Base-by-base conservation (phyloP, 1,140 invertebrate genomes). In the Aphaenogaster rudis region DNA sequence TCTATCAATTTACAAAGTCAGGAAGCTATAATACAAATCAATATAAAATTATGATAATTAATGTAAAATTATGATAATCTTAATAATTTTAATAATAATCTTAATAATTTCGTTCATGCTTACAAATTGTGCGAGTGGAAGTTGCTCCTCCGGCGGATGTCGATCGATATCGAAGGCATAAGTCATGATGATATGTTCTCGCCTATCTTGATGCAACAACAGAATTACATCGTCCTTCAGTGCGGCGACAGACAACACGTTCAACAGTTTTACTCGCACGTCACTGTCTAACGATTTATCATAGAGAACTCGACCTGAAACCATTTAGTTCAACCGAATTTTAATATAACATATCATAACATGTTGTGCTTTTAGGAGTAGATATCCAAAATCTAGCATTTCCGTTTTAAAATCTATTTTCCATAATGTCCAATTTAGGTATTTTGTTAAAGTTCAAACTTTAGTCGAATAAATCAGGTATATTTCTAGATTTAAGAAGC, bases 221-320 rank as follows among this genome's bases (percentile, higher is more conserved):
- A 99, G 96, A 92, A 99, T 98, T 67, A 99, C 97, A 94, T 99
- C 98, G 90, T 99, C 98, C 91, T 98, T 98, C 7, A 98, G 95
- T 8, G 98, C 98, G 0, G 97, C 97, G 72, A 96, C 96, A 15
- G 97, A 97, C 87, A 98, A 94, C 50, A 98, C 96, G 77, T 97
- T 97, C 86, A 98, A 94, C 86, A 96, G 94, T 86, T 96, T 96
- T 79, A 97, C 96, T 88, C 97, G 96, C 52, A 96, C 96, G 91
- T 96, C 96, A 4, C 95, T 94, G 3, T 96, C 94, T 66, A 97
- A 93, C 7, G 96, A 95, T 88, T 96, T 96, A 86, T 97, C 97
- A 50, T 96, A 96, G 48, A 98, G 95, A 78, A 98, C 94, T 61
- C 97, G 96, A 42, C 97, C 97, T 97, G 91, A 85, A 87, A 8